Base-by-base conservation (phyloP, 2,797 vertebrate species). In the Margarornis squamiger region DNA sequence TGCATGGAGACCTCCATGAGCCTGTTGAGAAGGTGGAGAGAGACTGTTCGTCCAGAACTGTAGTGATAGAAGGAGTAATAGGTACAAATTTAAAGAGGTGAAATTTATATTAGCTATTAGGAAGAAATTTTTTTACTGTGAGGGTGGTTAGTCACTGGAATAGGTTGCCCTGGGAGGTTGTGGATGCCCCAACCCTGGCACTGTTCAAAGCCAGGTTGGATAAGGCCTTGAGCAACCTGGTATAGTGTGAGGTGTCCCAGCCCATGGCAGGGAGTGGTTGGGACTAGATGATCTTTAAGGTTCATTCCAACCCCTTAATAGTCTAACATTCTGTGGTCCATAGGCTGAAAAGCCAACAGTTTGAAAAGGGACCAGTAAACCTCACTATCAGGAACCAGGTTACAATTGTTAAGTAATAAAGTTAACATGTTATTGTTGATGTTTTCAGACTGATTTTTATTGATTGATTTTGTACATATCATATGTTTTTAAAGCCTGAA, bases 361-460 rank as follows among this genome's bases (percentile, higher is more conserved):
- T 68, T 61, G 51, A 48, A 24, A 87, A 55, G 32, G 38, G 36
- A 18, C 26, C 52, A 12, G 59, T 63, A 82, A 83, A 74, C 14
- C 3, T 79, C 16, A 23, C 22, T 14, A 83, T 70, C 32, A 65
- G 74, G 87, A 91, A 74, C 7, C 20, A 41, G 29, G 43, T 71
- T 71, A 87, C 52, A 32, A 92, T 4, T 70, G 17, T 67, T 86
- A 79, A 72, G n/a, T 81, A 68, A 86, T 79, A 52, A 66, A 86
- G n/a, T 87, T 91, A 77, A 5, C 29, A 9, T 55, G 30, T 67
- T 90, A 41, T 52, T 86, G 32, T 49, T 68, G 38, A 71, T 51
- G 66, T 90, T 82, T 92, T 62, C 43, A 71, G 54, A 59, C 34
- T 83, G 38, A 39, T 84, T 75, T 90, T 86, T 93, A 82, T 92